Evolutionary conservation across 64 coral and sea anemone genomes (phyloP), one percentile per base, ranked within the genome.

Genomic region (Hydrozoanthus tunicans): DNA sequence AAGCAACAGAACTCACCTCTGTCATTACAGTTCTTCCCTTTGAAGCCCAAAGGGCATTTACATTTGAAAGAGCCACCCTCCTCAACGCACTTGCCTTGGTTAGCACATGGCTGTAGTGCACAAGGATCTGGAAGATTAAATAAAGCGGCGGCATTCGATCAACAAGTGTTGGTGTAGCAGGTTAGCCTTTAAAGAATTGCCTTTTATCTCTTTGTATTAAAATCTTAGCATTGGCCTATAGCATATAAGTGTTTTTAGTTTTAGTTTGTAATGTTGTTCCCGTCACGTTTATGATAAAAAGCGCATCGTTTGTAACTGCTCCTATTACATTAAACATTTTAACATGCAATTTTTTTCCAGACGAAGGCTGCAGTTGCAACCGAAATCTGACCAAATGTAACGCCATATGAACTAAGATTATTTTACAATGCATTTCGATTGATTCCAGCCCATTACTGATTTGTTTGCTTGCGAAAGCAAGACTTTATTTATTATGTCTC

Each of bases 51-150:
- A 3, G 56, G 3, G 58, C 78, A 80, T 13, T 4, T 24, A 80
- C 78, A 80, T 25, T 12, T 26, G 25, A 80, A 80, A 80, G 78
- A 11, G 78, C 4, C 56, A 8, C 14, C 53, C 4, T 80, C 9
- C 17, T 59, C 25, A 55, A 25, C 20, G 59, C 78, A 80, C 23
- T 61, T 52, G 56, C 78, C 56, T 12, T 59, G 23, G 58, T 80
- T 80, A 59, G n/a, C 78, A 60, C 78, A 80, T 9, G 78, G 78
- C 4, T 80, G 60, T 11, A 6, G 78, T 11, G 78, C 56, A 61
- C 78, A 80, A 27, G 58, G 20, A 60, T 80, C 78, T 80, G 15
- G 56, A 58, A 69, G 15, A 6, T 69, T 17, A 69, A n/a, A n/a
- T 69, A 4, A 24, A 69, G 66, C 5, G 24, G n/a, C 17, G 15